Conservation (phyloP, 2,888 invertebrate species). For the Cerastis rubricosa region DNA sequence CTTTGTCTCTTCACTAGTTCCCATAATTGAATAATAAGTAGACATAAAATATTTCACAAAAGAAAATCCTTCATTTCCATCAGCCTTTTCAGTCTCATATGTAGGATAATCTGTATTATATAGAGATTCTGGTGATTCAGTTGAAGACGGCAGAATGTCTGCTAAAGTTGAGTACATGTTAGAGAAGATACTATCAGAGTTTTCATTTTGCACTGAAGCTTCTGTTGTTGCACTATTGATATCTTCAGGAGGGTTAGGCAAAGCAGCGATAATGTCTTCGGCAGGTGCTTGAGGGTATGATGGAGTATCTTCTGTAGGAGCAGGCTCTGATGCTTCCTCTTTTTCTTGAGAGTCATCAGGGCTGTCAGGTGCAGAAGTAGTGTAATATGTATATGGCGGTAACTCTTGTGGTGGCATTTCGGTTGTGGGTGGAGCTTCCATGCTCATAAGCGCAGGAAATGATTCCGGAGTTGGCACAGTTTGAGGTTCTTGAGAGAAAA, state of each 20-base stretch:
- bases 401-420: conserved; percentile 49
- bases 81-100: conserved; percentile 67
- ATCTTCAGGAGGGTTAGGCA: conserved; percentile 64
- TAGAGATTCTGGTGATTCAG: conserved; percentile 77
- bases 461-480: conserved; percentile 49
- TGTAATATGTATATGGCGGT: conserved; percentile 24
- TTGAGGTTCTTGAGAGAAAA: conserved; percentile 50
- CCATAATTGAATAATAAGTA: conserved; percentile 80
- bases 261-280: conserved; percentile 58
- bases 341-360: conserved; percentile 36
- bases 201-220: conserved; percentile 64
- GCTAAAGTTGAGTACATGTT: conserved; percentile 81
- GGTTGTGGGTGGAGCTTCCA: conserved; percentile 46
- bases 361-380: conserved; percentile 46
- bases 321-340: conserved; percentile 49
- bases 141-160: conserved; percentile 81
- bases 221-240: conserved; percentile 51
- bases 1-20: conserved; percentile 81
- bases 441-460: conserved; percentile 43
- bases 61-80: conserved; percentile 79
- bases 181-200: conserved; percentile 76
- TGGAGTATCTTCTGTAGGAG: conserved; percentile 40
- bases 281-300: conserved; percentile 12
- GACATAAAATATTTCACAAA: conserved; percentile 80
- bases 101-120: conserved; percentile 74